Conservation (phyloP, 2,888 invertebrate genomes). For the Aromia moschata region DNA sequence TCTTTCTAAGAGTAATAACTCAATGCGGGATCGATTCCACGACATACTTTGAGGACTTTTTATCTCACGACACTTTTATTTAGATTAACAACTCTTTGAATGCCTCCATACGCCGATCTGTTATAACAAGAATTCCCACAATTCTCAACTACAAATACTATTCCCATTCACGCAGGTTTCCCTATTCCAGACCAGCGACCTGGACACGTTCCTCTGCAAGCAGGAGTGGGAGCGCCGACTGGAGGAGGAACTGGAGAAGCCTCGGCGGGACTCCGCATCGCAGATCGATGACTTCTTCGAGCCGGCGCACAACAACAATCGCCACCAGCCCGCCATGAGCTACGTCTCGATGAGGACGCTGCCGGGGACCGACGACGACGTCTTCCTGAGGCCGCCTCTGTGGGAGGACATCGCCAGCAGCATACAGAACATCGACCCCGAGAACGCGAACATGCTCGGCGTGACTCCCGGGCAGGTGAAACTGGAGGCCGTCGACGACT, state of each 20-base stretch:
- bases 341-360: slow-evolving; percentile 67
- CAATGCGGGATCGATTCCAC: too few relatives aligned
- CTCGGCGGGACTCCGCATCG: slow-evolving; percentile 69
- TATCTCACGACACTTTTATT: too few relatives aligned
- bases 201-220: slow-evolving; percentile 82
- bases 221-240: slow-evolving; percentile 77
- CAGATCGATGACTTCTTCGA: slow-evolving; percentile 76
- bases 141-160: too few relatives aligned
- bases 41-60: too few relatives aligned
- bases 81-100: too few relatives aligned
- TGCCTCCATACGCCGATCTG: too few relatives aligned
- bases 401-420: slow-evolving; percentile 94
- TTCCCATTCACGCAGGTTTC: too few relatives aligned
- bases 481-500: slow-evolving; percentile 78
- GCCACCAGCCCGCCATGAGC: slow-evolving; percentile 60
- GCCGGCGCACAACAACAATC: slow-evolving; percentile 56
- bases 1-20: too few relatives aligned
- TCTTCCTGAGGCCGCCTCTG: slow-evolving; percentile 85
- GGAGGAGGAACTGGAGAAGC: slow-evolving; percentile 69
- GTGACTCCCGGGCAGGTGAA: slow-evolving; percentile 80
- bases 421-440: slow-evolving; percentile 89
- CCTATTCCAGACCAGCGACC: slow-evolving; percentile 75
- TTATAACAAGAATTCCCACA: too few relatives aligned
- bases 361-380: slow-evolving; percentile 78
- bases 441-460: slow-evolving; percentile 87